Base-by-base conservation (phyloP, 2,888 invertebrate genomes). In the Petrolisthes manimaculis region DNA sequence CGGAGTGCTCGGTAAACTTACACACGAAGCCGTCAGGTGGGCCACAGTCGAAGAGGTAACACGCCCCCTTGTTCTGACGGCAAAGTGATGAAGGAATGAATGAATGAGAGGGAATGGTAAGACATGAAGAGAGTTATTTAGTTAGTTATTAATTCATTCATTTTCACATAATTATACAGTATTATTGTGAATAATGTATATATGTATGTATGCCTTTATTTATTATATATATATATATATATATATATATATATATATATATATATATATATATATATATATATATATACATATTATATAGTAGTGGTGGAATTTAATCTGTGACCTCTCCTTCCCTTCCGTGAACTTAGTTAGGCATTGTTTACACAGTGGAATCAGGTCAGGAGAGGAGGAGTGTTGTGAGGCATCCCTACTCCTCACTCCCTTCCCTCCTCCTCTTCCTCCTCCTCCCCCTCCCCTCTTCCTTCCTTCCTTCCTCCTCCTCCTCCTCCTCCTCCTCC, bases 31-130 rank as follows among this genome's bases (percentile, higher is more conserved):
- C 96, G 93, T 97, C 96, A 24, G 97, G 96, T 5, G 97, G 95
- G 1, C 98, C 97, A 93, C 98, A 98, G 93, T 96, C 96, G 93
- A 98, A 98, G 91, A 98, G 94, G 93, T 97, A 98, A 93, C 97
- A 98, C 93, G 97, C 97, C 90, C 97, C 97, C 4, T 91, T 86
- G 83, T 90, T 91, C 92, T 92, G 89, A 2, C 89, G 90, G 61
- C 82, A 79, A 89, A 67, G 56, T 8, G 24, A 61, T 9, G 74
- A 86, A n/a, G 54, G 21, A 53, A 69, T 21, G 12, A 71, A 61
- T 61, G 61, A 18, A 61, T 12, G 18, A 18, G 18, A 61, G 61
- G 1, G 18, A 12, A 61, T 55, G 54, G 51, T 54, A 54, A 56
- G 51, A 55, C 18, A 55, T 55, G 55, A 54, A 80, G 53, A 80